phyloP scores from a whole-genome alignment of 2,113 vertebrate genomes.

The Lates calcarifer region DNA sequence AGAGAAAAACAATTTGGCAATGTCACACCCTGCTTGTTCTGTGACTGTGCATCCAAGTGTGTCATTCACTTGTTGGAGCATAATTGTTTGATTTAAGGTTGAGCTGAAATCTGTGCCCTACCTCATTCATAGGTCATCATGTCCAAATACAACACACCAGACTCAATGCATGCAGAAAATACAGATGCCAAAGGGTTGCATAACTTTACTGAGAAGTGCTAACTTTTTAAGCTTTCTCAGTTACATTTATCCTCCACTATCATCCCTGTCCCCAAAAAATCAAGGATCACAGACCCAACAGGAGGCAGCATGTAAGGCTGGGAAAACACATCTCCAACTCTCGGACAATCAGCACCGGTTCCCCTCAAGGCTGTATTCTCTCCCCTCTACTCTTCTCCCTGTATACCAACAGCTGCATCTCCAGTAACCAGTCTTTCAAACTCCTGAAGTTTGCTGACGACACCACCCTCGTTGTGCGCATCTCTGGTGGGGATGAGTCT shows the following conservation, averaged over 20 bases:
- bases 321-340: too few species aligned
- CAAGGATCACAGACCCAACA: too few species aligned
- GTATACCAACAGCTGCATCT: too few species aligned
- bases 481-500: too few species aligned
- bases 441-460: too few species aligned
- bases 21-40: slow-evolving; percentile 42
- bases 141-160: background rate
- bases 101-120: slow-evolving; percentile 42
- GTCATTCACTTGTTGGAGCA: slow-evolving; percentile 39
- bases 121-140: slow-evolving; percentile 22
- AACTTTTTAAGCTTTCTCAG: background rate
- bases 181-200: background rate
- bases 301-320: too few species aligned
- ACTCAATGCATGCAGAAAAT: background rate
- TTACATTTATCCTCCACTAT: background rate
- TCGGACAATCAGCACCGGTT: too few species aligned
- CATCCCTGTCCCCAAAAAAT: too few species aligned
- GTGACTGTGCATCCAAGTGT: slow-evolving; percentile 52
- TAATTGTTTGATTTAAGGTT: slow-evolving; percentile 47
- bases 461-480: too few species aligned
- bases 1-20: slow-evolving; percentile 46
- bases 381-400: too few species aligned
- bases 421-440: too few species aligned
- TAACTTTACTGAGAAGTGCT: background rate
- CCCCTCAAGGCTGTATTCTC: too few species aligned